Evolutionary conservation across 2,797 vertebrate species (phyloP), one percentile per base, ranked within the genome.

Genomic region (Betta splendens): DNA sequence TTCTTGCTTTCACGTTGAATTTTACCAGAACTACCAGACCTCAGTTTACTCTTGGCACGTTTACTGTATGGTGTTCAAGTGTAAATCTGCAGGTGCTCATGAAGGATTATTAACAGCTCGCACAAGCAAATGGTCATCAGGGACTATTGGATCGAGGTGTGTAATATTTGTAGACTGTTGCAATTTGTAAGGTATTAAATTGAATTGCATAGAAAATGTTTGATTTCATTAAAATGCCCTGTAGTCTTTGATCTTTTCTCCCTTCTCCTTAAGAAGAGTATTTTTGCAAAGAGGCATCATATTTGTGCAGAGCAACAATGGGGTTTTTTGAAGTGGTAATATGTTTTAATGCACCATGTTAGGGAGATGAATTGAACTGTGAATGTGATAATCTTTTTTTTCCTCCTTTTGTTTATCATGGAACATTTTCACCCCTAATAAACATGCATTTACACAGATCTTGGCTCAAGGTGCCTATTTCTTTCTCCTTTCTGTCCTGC

Each of bases 361-460:
- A 57, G 57, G 75, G 69, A 85, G 58, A 77, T 80, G 68, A 85
- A 84, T 85, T 89, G 81, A 89, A 85, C 85, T 90, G 84, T 92
- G 79, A 90, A 85, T 84, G 80, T 79, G 72, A n/a, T n/a, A n/a
- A n/a, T n/a, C n/a, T n/a, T 48, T 69, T 66, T 79, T 46, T 65
- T 32, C 70, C 56, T 64, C 64, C 54, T 65, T 54, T 77, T 77
- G 75, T 89, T 87, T 77, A 55, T 88, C 82, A 81, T 86, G 72
- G 81, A 88, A 76, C 76, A 80, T 82, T 83, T 77, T 86, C 86
- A 85, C 84, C 81, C 89, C 89, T 89, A 92, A 87, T 86, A 87
- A 88, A 90, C 48, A 52, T 82, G 76, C 77, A 83, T 85, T 87
- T 86, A 86, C 86, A 83, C 72, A 84, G 68, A 80, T 45, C n/a